phyloP scores from a whole-genome alignment of 2,888 invertebrate species.

The Campoletis raptor region DNA sequence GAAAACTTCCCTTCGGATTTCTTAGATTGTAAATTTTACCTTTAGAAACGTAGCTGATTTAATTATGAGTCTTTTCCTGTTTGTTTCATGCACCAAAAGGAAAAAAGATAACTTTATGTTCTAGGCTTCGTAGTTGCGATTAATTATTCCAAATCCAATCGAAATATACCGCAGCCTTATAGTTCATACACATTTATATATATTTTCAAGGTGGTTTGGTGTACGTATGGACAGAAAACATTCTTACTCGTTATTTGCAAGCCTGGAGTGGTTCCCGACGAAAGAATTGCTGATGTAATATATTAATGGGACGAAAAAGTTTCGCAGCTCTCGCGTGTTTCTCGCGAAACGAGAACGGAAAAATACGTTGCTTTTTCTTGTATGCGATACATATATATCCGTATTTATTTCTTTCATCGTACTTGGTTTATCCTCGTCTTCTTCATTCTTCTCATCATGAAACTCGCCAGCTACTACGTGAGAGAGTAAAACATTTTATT shows the following conservation, averaged over 20 bases:
- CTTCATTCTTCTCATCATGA: slow-evolving; percentile 36
- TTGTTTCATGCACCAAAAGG: not conserved
- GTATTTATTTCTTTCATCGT: slow-evolving; percentile 21
- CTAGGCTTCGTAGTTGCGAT: not conserved
- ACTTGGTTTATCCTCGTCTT: slow-evolving; percentile 33
- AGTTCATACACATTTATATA: too few relatives aligned
- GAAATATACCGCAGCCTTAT: not conserved
- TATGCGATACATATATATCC: not conserved
- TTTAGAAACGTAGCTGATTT: not conserved
- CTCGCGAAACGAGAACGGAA: slow-evolving; percentile 38
- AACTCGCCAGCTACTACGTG: slow-evolving; percentile 20
- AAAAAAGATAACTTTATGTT: not conserved
- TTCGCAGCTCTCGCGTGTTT: slow-evolving; percentile 28
- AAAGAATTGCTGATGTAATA: slow-evolving; percentile 34
- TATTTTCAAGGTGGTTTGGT: not conserved
- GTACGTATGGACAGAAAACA: not conserved
- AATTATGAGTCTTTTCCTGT: not conserved
- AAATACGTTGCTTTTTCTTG: slow-evolving; percentile 21
- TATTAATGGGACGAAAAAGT: slow-evolving; percentile 36
- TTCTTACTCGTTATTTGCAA: not conserved
- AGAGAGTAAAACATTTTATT: slow-evolving; percentile 56
- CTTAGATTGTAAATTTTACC: not conserved
- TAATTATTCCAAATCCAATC: not conserved
- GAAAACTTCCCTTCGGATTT: not conserved
- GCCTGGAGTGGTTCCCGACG: not conserved